Conservation (phyloP, 2,888 invertebrate species). For the Ceramica pisi region DNA sequence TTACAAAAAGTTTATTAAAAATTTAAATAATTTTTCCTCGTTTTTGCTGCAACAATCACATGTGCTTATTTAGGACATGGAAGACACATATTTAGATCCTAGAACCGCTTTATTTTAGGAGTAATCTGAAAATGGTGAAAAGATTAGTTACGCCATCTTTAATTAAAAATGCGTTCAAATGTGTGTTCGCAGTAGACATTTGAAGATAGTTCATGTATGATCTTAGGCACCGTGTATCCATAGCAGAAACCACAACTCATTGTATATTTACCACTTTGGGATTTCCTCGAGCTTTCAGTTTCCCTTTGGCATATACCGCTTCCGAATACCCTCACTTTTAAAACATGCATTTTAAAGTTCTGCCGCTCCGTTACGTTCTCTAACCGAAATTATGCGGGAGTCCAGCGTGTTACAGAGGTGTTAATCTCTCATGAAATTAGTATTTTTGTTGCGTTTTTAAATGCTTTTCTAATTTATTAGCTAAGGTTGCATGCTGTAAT, state of each 20-base stretch:
- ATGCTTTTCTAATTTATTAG: neutral
- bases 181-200: neutral
- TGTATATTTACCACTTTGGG: conserved; percentile 78
- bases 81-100: too few relatives aligned
- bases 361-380: conserved; percentile 58
- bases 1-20: too few relatives aligned
- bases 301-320: conserved; percentile 67
- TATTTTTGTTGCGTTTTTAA: neutral
- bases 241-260: conserved; percentile 71
- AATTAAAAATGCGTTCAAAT: too few relatives aligned
- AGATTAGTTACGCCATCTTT: too few relatives aligned
- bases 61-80: too few relatives aligned
- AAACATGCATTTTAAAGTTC: conserved; percentile 76
- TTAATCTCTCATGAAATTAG: conserved; percentile 30
- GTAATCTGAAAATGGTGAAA: too few relatives aligned
- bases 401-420: conserved; percentile 33
- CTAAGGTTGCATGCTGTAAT: too few relatives aligned
- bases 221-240: conserved; percentile 5
- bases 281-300: conserved; percentile 72
- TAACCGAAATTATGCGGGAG: conserved; percentile 45
- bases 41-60: too few relatives aligned
- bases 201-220: conserved; percentile 24
- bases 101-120: too few relatives aligned
- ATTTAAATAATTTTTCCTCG: too few relatives aligned
- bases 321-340: conserved; percentile 70